phyloP scores from a whole-genome alignment of 1,140 invertebrate species.

The Drosophila bipectinata region DNA sequence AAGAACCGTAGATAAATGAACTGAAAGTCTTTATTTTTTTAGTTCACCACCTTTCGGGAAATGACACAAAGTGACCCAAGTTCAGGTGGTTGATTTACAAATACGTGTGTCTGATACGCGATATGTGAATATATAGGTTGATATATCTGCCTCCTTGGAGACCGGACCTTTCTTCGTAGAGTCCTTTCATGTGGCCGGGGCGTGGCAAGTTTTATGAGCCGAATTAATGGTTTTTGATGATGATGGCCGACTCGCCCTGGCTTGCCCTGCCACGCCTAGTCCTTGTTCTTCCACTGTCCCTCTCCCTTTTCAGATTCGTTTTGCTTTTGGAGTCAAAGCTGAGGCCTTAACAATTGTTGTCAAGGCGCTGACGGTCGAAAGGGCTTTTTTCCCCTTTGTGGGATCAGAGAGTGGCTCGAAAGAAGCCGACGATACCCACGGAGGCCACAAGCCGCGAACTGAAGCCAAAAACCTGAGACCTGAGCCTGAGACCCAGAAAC shows the following conservation, averaged over 20 bases:
- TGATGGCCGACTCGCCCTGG: slow-evolving; percentile 44
- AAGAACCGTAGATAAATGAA: no score
- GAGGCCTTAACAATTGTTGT: slow-evolving; percentile 32
- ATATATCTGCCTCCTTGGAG: neutral
- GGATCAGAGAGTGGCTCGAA: slow-evolving; percentile 28
- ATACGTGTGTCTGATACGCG: neutral
- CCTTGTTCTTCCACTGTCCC: slow-evolving; percentile 2
- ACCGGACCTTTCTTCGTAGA: slow-evolving; percentile 7
- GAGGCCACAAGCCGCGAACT: neutral
- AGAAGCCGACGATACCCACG: neutral
- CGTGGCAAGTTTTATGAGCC: slow-evolving; percentile 68
- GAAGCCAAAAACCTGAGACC: slow-evolving; percentile 7
- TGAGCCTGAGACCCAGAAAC: neutral
- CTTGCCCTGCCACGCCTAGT: slow-evolving; percentile 18
- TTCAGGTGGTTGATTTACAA: slow-evolving; percentile 1
- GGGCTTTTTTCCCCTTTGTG: slow-evolving; percentile 13
- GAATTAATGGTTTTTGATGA: slow-evolving; percentile 75
- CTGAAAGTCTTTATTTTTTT: no score
- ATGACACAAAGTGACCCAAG: neutral
- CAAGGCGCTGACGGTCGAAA: slow-evolving; percentile 15
- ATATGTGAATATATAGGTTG: neutral
- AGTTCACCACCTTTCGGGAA: no score
- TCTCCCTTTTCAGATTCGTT: neutral
- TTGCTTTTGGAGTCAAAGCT: neutral
- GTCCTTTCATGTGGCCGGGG: slow-evolving; percentile 29